Conservation (phyloP, 1,140 invertebrate species). For the Drosophila ficusphila region DNA sequence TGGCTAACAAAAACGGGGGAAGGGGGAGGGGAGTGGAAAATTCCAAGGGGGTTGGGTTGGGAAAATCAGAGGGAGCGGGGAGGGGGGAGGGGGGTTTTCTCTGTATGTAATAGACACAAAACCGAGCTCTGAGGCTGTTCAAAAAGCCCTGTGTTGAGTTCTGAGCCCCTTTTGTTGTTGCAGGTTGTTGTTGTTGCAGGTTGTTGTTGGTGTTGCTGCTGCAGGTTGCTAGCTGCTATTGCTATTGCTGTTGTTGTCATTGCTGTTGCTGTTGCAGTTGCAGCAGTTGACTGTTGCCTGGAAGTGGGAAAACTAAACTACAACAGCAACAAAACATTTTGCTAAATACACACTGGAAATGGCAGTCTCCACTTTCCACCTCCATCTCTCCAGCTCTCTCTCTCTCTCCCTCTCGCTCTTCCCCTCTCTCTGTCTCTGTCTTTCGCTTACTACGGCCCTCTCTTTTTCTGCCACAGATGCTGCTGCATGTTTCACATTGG, state of each 20-base stretch:
- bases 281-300: constrained; percentile 43
- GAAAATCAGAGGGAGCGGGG: background rate
- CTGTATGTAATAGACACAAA: constrained; percentile 40
- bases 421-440: background rate
- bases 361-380: constrained; percentile 36
- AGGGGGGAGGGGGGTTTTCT: background rate
- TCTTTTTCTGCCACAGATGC: constrained; percentile 6
- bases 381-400: constrained; percentile 3
- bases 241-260: constrained; percentile 2
- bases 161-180: constrained; percentile 32
- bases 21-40: background rate
- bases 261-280: constrained; percentile 39
- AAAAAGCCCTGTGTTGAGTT: constrained; percentile 35
- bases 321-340: constrained; percentile 64
- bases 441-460: background rate
- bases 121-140: constrained; percentile 24
- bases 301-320: constrained; percentile 71
- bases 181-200: constrained; percentile 1
- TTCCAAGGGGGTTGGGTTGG: background rate
- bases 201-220: constrained; percentile 7
- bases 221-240: constrained; percentile 4
- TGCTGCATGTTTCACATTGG: constrained; percentile 67
- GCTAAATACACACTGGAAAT: constrained; percentile 80
- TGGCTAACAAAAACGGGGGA: constrained; percentile 9
- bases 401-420: background rate